Evolutionary conservation across 1,140 invertebrate genomes (phyloP), one percentile per base, ranked within the genome.

Genomic region (Zaprionus kolodkinae): DNA sequence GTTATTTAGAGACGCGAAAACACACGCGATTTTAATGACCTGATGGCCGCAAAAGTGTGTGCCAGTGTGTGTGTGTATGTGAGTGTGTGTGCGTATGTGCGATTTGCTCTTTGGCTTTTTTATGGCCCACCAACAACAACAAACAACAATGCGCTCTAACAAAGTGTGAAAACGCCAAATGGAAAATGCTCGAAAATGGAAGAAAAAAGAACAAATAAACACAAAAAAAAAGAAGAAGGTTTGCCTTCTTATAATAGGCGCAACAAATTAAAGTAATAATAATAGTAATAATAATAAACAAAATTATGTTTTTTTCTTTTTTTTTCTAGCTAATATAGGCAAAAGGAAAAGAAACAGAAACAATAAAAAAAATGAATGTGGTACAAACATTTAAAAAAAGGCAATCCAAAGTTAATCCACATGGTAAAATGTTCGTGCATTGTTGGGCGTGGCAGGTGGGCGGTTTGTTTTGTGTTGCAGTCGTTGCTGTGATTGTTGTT

Each of bases 371-470:
- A 3, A 27, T 59, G 67, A 67, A 60, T 64, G 40, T 48, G 60
- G 70, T 76, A 71, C 65, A 76, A 76, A 76, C 76, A 79, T 82
- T 81, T 72, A 54, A 68, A 73, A 71, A 79, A 65, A 25, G 50
- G 67, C 62, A 73, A 83, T 73, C 70, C 69, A 48, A 67, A 83
- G 68, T 80, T 78, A 73, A 77, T 67, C 73, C 55, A 73, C 77
- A 79, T 79, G 65, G 77, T 79, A 79, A 79, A 79, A 77, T 77
- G 77, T 77, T 79, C 77, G 38, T 74, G 73, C 59, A 74, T 83
- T 77, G 54, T 77, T 61, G 71, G 65, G 71, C 71, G 76, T 65
- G 56, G 56, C 45, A 60, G 40, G 50, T 21, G 62, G 48, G 68
- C 48, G 40, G 65, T 69, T 59, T 6, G 2, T 35, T 33, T 52